Conservation (phyloP, 2,797 vertebrate species). For the Dendrocincla fuliginosa region DNA sequence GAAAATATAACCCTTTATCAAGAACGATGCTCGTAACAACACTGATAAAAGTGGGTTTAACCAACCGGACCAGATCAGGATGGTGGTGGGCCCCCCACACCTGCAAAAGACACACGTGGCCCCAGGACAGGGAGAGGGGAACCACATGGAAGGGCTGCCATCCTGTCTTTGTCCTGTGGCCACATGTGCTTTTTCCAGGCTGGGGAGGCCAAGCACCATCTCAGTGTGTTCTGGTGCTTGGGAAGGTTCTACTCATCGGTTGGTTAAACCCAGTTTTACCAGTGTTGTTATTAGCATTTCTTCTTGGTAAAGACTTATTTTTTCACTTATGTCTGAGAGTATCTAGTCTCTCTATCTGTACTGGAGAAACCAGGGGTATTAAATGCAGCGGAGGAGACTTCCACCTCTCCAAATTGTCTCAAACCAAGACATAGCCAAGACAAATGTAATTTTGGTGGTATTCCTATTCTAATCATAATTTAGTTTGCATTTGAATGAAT, state of each 20-base stretch:
- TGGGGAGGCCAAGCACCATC: not conserved
- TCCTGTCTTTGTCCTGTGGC: not conserved
- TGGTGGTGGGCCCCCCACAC: not conserved
- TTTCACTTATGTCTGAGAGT: not conserved
- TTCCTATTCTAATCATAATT: slow-evolving; percentile 46
- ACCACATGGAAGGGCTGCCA: not conserved
- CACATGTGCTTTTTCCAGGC: not conserved
- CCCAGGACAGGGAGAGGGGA: not conserved
- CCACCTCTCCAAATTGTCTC: not conserved
- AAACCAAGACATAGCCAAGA: slow-evolving; percentile 17
- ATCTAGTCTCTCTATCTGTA: not conserved
- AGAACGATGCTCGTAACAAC: not conserved
- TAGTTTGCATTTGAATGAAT: slow-evolving; percentile 33
- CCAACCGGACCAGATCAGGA: not conserved
- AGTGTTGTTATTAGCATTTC: not conserved
- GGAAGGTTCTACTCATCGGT: not conserved
- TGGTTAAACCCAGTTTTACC: not conserved
- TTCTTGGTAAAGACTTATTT: not conserved
- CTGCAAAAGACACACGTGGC: not conserved
- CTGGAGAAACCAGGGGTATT: not conserved
- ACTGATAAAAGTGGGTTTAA: not conserved
- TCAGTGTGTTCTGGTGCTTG: not conserved
- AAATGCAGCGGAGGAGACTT: not conserved
- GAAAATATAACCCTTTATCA: not conserved
- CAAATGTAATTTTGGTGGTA: slow-evolving; percentile 61